Base-by-base conservation (phyloP, 2,888 invertebrate genomes). In the Oscheius myriophilus region DNA sequence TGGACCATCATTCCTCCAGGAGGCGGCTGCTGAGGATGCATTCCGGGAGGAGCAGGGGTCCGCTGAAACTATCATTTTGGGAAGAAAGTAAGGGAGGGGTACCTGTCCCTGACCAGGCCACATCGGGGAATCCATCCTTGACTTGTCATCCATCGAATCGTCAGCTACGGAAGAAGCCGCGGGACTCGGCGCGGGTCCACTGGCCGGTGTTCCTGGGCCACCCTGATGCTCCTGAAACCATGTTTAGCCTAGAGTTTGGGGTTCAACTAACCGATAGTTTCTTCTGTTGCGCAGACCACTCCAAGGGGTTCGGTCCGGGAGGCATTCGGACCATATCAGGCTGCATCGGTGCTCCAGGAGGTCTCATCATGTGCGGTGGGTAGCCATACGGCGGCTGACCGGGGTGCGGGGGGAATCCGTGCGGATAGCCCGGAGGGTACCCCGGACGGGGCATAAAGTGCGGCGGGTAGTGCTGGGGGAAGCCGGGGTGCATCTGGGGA, bases 251-350 rank as follows among this genome's bases (percentile, higher is more conserved):
- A 14, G 26, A 25, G n/a, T n/a, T 25, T 4, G 33, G 16, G 26
- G 26, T 7, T 25, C 43, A n/a, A 3, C 59, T 0, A 1, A 69
- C 61, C 55, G 52, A 42, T 23, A 66, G 3, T 55, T 66, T 70
- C 42, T 63, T 53, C 55, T 25, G 68, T 57, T 76, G 76, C 1
- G 75, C 74, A 0, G 80, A 76, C 80, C 80, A 80, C 67, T 80
- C 80, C 18, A 76, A 64, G 0, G 80, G 80, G 21, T 67, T 78
- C 21, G 72, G 75, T 52, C 80, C 80, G 6, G 76, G 77, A 41
- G 80, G 80, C 76, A 80, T 78, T 55, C 76, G 52, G 12, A 80
- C 80, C 66, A 80, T 46, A 21, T 80, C 80, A 1, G 54, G 51
- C 25, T 62, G 71, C 65, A 69, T 67, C 18, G 26, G 18, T 21